Conservation (phyloP, 1,140 invertebrate species). For the Goniozus legneri region DNA sequence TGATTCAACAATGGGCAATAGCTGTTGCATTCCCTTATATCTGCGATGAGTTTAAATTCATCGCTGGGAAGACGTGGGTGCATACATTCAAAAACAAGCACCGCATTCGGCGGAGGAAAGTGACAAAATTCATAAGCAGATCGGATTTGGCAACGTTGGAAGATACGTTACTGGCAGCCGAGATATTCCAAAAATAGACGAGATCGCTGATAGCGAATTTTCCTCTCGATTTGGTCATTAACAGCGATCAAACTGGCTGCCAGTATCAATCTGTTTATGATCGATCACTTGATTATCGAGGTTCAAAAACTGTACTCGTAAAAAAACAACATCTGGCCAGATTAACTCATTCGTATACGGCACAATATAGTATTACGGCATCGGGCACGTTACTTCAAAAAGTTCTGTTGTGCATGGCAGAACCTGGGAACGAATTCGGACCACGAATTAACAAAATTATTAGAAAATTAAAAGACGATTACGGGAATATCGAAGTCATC, state of each 20-base stretch:
- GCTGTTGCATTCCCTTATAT: background rate
- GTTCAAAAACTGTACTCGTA: constrained; percentile 9
- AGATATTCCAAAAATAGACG: constrained; percentile 14
- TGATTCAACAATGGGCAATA: constrained; percentile 1
- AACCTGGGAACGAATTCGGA: constrained; percentile 9
- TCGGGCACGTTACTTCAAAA: constrained; percentile 7
- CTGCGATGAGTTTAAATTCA: background rate
- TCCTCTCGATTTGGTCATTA: constrained; percentile 8
- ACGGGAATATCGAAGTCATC: constrained; percentile 12
- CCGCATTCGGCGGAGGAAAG: background rate
- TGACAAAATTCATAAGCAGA: background rate
- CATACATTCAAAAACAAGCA: constrained; percentile 1
- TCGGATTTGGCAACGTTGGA: background rate
- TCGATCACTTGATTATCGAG: constrained; percentile 7
- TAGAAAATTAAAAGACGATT: background rate
- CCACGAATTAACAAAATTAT: constrained; percentile 3
- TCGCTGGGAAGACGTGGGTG: background rate
- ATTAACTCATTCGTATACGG: constrained; percentile 15
- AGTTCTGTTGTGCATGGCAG: constrained; percentile 15
- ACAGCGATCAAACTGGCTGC: constrained; percentile 18
- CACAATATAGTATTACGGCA: constrained; percentile 13
- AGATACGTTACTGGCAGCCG: background rate
- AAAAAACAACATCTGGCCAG: constrained; percentile 11
- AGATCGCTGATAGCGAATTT: constrained; percentile 2
- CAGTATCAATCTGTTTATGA: constrained; percentile 8